These are phyloP conservation scores for Lingula anatina DNA, from an alignment of 2,888 invertebrate genomes.

Conservation along the genomic window DNA sequence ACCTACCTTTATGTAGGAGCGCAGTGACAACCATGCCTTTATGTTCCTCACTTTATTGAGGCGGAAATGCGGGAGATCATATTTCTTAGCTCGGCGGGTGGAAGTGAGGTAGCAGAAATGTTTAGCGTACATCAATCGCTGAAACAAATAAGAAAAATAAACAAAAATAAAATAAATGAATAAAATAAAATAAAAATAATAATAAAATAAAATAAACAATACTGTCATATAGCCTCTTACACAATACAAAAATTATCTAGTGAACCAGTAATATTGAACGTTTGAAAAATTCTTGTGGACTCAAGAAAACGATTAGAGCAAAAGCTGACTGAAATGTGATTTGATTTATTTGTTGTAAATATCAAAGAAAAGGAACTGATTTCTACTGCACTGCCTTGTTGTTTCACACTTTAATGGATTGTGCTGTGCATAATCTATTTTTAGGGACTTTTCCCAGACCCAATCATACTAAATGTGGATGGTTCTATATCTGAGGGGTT, in stretches of 20 bases:
- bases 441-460: too few relatives aligned
- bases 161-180: constrained; percentile 1
- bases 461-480: too few relatives aligned
- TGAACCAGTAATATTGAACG: neutral
- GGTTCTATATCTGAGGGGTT: too few relatives aligned
- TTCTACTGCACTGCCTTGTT: too few relatives aligned
- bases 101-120: constrained; percentile 93
- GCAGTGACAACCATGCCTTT: constrained; percentile 91
- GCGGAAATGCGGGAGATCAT: constrained; percentile 90
- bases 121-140: constrained; percentile 90
- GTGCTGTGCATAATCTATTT: too few relatives aligned
- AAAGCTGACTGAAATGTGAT: too few relatives aligned
- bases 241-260: neutral
- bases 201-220: neutral
- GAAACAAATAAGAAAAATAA: constrained; percentile 15
- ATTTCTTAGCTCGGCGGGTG: constrained; percentile 83
- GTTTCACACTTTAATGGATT: too few relatives aligned
- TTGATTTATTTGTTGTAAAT: too few relatives aligned
- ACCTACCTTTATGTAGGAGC: constrained; percentile 86
- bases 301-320: too few relatives aligned
- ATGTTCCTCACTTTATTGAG: constrained; percentile 95
- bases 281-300: too few relatives aligned
- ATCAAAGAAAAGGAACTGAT: too few relatives aligned
- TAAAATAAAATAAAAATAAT: too few relatives aligned
- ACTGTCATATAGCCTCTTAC: neutral